Evolutionary conservation across 1,140 invertebrate species (phyloP).

Genomic region (Xylocopa sonorina): DNA sequence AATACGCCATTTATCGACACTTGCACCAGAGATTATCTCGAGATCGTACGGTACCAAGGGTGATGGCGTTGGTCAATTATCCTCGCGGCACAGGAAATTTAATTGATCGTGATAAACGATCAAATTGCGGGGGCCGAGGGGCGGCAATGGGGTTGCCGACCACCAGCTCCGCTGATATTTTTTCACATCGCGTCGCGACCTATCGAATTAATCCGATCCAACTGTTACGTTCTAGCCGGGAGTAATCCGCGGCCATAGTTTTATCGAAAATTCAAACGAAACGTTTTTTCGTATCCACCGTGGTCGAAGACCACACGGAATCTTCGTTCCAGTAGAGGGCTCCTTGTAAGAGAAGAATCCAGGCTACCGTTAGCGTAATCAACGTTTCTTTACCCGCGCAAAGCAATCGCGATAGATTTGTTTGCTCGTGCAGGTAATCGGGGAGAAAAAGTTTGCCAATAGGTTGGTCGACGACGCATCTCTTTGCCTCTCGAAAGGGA

Average conservation of each 20-base stretch:
- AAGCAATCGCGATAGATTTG: neutral
- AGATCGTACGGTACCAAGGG: conserved; percentile 58
- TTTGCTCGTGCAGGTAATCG: conserved; percentile 11
- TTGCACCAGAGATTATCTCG: conserved; percentile 65
- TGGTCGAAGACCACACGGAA: neutral
- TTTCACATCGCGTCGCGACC: neutral
- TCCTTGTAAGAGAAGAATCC: neutral
- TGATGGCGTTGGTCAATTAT: conserved; percentile 70
- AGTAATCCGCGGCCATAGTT: neutral
- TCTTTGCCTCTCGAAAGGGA: no score
- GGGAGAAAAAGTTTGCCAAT: conserved; percentile 34
- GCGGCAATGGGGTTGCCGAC: neutral
- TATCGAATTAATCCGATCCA: conserved; percentile 41
- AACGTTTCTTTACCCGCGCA: conserved; percentile 21
- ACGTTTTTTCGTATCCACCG: neutral
- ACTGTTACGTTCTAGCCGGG: neutral
- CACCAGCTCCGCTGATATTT: neutral
- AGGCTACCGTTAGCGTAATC: conserved; percentile 13
- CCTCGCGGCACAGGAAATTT: conserved; percentile 65
- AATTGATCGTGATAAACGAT: conserved; percentile 70
- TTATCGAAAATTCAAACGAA: neutral
- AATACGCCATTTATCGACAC: conserved; percentile 69
- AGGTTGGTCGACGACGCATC: conserved; percentile 67
- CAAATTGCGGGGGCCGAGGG: conserved; percentile 62
- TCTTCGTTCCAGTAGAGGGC: neutral